phyloP scores from a whole-genome alignment of 1,140 invertebrate species.

The Acromyrmex heyeri region DNA sequence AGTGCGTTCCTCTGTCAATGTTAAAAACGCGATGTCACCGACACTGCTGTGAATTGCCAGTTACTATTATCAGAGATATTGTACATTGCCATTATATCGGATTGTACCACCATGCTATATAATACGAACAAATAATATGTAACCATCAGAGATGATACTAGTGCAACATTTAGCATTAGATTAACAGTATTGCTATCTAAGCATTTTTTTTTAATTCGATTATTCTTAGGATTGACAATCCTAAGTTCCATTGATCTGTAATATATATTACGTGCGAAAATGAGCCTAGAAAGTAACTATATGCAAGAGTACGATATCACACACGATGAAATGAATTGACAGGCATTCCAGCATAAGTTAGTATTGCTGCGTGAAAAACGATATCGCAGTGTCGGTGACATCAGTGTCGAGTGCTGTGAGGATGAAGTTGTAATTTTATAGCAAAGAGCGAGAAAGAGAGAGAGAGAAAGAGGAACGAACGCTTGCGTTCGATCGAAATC shows the following conservation, averaged over 20 bases:
- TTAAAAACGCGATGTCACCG: conserved; percentile 7
- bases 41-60: background rate
- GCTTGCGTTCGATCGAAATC: conserved; percentile 33
- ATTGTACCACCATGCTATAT: background rate
- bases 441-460: background rate
- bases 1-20: conserved; percentile 20
- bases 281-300: background rate
- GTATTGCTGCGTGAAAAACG: background rate
- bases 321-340: background rate
- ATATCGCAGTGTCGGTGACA: conserved; percentile 3
- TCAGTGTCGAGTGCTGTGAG: background rate
- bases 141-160: background rate
- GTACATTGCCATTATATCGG: background rate
- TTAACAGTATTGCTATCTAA: background rate
- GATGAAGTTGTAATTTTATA: conserved; percentile 50
- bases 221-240: background rate
- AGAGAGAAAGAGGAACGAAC: background rate
- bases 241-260: background rate
- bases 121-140: background rate
- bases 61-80: background rate
- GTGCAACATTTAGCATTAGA: background rate
- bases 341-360: background rate
- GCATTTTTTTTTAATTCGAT: background rate
- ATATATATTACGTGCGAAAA: background rate
- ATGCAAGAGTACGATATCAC: background rate